A percentile compares a stretch with the other conserved stretches of the same genome.
Evolutionary conservation across 2,113 vertebrate species (phyloP).

Genomic region (Peromyscus maniculatus): DNA sequence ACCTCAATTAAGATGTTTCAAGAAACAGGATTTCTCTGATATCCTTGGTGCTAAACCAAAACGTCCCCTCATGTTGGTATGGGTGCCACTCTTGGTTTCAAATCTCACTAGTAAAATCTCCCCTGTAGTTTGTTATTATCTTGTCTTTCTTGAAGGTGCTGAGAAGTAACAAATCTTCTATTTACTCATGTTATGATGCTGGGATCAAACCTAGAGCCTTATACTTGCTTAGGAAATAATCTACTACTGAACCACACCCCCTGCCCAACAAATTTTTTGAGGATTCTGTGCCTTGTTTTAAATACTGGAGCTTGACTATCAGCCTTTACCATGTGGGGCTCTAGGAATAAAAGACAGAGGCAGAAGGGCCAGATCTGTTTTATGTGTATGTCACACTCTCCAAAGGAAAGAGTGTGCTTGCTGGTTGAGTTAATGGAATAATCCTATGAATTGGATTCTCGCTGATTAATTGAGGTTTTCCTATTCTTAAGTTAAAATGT

Average conservation of each 20-base stretch:
- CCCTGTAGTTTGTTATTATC: background rate
- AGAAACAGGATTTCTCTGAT: slow-evolving; percentile 44
- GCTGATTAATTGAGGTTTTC: slow-evolving; percentile 75
- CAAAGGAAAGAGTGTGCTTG: slow-evolving; percentile 26
- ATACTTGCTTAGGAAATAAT: background rate
- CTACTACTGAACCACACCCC: background rate
- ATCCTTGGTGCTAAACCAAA: slow-evolving; percentile 28
- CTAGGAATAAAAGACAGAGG: slow-evolving; percentile 29
- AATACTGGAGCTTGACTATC: background rate
- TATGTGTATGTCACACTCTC: background rate
- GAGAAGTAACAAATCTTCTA: slow-evolving; percentile 27
- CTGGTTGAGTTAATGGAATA: slow-evolving; percentile 40
- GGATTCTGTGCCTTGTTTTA: slow-evolving; percentile 7
- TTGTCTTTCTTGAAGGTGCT: slow-evolving; percentile 56
- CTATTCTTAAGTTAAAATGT: slow-evolving; percentile 46
- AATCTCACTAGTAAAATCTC: background rate
- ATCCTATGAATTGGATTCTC: slow-evolving; percentile 27
- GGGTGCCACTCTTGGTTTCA: slow-evolving; percentile 39
- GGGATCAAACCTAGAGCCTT: background rate
- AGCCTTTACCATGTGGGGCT: slow-evolving; percentile 1
- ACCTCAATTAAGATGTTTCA: slow-evolving; percentile 69
- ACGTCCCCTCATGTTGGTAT: background rate
- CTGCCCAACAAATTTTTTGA: background rate
- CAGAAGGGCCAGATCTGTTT: background rate
- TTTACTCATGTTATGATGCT: background rate